Conservation (phyloP, 2,113 vertebrate species). For the Zapus hudsonius region DNA sequence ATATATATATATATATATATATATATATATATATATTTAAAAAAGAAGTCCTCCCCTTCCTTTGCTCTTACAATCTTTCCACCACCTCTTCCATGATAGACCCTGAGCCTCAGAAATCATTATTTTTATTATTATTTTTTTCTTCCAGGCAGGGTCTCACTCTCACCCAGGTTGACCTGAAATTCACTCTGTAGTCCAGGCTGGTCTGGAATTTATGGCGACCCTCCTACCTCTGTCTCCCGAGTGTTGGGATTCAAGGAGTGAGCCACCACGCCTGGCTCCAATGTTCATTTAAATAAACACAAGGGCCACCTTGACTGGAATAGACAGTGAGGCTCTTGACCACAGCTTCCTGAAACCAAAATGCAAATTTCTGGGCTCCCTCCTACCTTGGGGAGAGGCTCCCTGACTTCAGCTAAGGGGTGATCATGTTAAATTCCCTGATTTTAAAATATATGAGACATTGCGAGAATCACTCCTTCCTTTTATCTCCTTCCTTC, state of each 20-base stretch:
- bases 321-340: background rate
- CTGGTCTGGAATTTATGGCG: background rate
- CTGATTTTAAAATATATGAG: background rate
- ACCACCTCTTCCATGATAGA: too few relatives aligned
- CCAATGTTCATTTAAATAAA: background rate
- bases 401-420: background rate
- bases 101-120: too few relatives aligned
- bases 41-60: too few relatives aligned
- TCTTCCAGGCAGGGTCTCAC: background rate
- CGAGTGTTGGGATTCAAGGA: background rate
- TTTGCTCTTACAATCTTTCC: too few relatives aligned
- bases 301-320: rapidly evolving
- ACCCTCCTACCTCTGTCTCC: background rate
- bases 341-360: background rate
- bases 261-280: background rate
- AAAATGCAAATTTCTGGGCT: background rate
- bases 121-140: too few relatives aligned
- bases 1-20: too few relatives aligned
- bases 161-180: background rate
- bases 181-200: background rate
- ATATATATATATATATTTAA: too few relatives aligned
- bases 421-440: background rate
- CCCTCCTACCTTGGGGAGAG: background rate
- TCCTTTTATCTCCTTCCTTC: background rate
- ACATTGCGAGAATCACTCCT: background rate